Evolutionary conservation across 2,113 vertebrate genomes (phyloP), one percentile per base, ranked within the genome.

Genomic region (Gymnogyps californianus): DNA sequence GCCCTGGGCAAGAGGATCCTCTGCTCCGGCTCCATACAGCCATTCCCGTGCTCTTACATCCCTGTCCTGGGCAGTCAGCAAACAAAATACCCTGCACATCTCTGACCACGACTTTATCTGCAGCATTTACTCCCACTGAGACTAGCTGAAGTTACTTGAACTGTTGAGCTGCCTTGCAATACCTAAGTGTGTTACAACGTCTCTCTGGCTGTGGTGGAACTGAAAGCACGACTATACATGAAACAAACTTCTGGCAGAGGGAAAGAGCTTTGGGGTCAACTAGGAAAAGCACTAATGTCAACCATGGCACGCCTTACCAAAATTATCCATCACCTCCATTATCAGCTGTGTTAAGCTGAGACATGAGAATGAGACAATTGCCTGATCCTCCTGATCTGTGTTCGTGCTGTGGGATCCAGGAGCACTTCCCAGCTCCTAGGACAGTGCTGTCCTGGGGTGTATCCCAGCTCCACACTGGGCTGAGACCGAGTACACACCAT

Each of bases 351-450:
- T 66, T 85, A 75, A 67, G 11, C 29, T 57, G 16, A 93, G 47
- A 51, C 22, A 55, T 7, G 26, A 62, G 83, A 74, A 72, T 11
- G 4, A 75, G 69, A 47, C 17, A 57, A 31, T 40, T 91, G n/a
- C 42, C 34, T 89, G 52, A 78, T 62, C 19, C n/a, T 92, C 24
- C 65, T 42, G 16, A 84, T 10, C 32, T 9, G 1, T 29, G 55
- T 13, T 90, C 0, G 0, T 29, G 65, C 51, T 71, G 28, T 62
- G 42, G 47, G n/a, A 76, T 24, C 17, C 4, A 11, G 21, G 6
- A 91, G 47, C 38, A 46, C 54, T 77, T 49, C 26, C 46, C 36
- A 83, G 59, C 22, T 75, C 82, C 26, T 11, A 55, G 29, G 32
- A 19, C 32, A 58, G 44, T 36, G 31, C 7, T 67, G 31, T 36